phyloP scores from a whole-genome alignment of 2,113 vertebrate genomes.

The Austrofundulus limnaeus region DNA sequence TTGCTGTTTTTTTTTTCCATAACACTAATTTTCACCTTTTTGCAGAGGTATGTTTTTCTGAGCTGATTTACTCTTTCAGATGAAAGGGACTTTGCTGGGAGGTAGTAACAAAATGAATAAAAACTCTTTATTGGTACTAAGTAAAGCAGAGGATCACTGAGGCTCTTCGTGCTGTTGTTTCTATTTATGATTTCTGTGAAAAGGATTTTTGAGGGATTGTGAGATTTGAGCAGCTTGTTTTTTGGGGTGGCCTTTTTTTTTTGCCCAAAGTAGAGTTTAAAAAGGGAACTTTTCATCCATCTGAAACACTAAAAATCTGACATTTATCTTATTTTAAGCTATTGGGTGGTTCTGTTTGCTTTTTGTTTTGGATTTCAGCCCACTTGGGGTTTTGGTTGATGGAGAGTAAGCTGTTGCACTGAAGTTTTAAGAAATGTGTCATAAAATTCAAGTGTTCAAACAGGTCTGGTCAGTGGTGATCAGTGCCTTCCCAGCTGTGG shows the following conservation, averaged over 20 bases:
- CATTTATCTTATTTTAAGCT: constrained; percentile 11
- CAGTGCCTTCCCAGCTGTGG: constrained; percentile 67
- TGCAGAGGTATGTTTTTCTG: constrained; percentile 46
- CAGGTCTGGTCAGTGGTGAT: constrained; percentile 40
- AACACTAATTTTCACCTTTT: constrained; percentile 46
- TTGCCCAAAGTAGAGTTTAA: constrained; percentile 6
- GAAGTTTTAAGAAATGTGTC: constrained; percentile 15
- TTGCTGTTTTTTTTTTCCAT: constrained; percentile 34
- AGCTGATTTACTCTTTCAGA: constrained; percentile 39
- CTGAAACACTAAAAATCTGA: constrained; percentile 10
- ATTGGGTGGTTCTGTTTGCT: constrained; percentile 9
- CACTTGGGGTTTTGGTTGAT: constrained; percentile 13
- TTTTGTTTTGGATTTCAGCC: neutral
- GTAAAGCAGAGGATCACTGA: constrained; percentile 29
- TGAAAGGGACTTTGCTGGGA: constrained; percentile 45
- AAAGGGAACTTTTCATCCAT: constrained; percentile 62
- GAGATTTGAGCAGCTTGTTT: constrained; percentile 24
- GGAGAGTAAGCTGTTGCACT: constrained; percentile 44
- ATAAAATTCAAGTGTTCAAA: constrained; percentile 38
- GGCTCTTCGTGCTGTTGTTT: constrained; percentile 30
- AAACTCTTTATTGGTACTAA: constrained; percentile 10
- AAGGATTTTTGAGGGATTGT: constrained; percentile 58
- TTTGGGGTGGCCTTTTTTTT: constrained; percentile 17
- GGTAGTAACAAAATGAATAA: constrained; percentile 18
- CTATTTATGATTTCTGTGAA: constrained; percentile 66